Conservation (phyloP, 2,888 invertebrate genomes). For the Odontothrips loti region DNA sequence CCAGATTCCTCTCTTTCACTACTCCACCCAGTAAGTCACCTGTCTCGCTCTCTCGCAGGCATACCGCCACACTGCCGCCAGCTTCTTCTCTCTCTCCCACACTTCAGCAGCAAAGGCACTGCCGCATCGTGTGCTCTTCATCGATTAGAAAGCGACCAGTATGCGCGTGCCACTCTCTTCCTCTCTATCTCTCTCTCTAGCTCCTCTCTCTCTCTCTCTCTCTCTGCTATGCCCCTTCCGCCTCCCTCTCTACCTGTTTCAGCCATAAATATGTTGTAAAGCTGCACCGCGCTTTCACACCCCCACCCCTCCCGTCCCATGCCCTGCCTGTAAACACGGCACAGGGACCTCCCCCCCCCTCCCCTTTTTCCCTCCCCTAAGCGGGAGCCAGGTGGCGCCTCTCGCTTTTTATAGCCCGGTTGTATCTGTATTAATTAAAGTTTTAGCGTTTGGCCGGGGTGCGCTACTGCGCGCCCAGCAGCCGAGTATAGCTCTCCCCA, state of each 20-base stretch:
- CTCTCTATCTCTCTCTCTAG: no score
- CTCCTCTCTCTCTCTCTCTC: not conserved
- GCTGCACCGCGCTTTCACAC: not conserved
- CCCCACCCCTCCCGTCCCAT: not conserved
- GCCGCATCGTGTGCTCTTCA: no score
- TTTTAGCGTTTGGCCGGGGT: slow-evolving; percentile 4
- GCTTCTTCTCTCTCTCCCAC: not conserved
- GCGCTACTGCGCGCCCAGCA: no score
- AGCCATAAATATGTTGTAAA: not conserved
- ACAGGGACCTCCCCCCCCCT: not conserved
- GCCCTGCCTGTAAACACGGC: not conserved
- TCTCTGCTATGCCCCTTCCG: not conserved
- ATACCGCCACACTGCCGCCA: no score
- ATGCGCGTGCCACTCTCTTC: no score
- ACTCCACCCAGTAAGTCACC: no score
- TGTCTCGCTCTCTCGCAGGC: no score
- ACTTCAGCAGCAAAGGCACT: no score
- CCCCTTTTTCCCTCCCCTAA: not conserved
- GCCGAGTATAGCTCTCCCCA: not conserved
- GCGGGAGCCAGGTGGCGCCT: not conserved
- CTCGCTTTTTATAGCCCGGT: not conserved
- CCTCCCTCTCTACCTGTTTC: not conserved
- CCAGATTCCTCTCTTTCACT: not conserved
- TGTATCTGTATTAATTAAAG: slow-evolving; percentile 15
- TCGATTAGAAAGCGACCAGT: no score